These are phyloP conservation scores for Xiphydria camelus DNA, from an alignment of 2,888 invertebrate species.

Conservation along the genomic window DNA sequence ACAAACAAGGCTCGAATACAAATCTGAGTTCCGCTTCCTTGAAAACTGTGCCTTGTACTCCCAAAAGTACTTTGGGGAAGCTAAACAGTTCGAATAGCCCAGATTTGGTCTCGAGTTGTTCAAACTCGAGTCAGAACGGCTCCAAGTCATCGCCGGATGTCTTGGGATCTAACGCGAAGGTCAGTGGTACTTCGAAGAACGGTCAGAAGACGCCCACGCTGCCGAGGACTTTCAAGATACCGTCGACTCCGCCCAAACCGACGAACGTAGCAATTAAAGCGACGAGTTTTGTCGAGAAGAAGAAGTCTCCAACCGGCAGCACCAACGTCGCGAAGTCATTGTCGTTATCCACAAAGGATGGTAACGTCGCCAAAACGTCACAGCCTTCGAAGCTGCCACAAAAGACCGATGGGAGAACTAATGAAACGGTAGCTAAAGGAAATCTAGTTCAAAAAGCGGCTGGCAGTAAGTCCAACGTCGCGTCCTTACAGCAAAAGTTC, in stretches of 20 bases:
- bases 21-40: slow-evolving; percentile 4
- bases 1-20: slow-evolving; percentile 16
- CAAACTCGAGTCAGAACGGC: slow-evolving; percentile 45
- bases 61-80: slow-evolving; percentile 39
- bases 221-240: slow-evolving; percentile 47
- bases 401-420: slow-evolving; percentile 14
- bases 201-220: slow-evolving; percentile 51
- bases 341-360: slow-evolving; percentile 20
- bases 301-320: slow-evolving; percentile 39
- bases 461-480: slow-evolving; percentile 70
- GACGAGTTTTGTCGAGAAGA: slow-evolving; percentile 51
- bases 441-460: slow-evolving; percentile 53
- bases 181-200: slow-evolving; percentile 45
- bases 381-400: slow-evolving; percentile 18
- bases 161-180: slow-evolving; percentile 31
- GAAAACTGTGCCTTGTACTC: slow-evolving; percentile 40
- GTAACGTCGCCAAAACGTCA: background rate
- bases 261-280: slow-evolving; percentile 58
- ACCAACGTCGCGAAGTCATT: slow-evolving; percentile 26
- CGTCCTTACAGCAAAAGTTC: slow-evolving; percentile 78
- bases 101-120: slow-evolving; percentile 74
- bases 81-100: slow-evolving; percentile 66
- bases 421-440: slow-evolving; percentile 11
- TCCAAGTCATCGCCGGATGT: slow-evolving; percentile 62
- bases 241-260: slow-evolving; percentile 60